Base-by-base conservation (phyloP, 1,140 invertebrate genomes). In the Triops cancriformis region DNA sequence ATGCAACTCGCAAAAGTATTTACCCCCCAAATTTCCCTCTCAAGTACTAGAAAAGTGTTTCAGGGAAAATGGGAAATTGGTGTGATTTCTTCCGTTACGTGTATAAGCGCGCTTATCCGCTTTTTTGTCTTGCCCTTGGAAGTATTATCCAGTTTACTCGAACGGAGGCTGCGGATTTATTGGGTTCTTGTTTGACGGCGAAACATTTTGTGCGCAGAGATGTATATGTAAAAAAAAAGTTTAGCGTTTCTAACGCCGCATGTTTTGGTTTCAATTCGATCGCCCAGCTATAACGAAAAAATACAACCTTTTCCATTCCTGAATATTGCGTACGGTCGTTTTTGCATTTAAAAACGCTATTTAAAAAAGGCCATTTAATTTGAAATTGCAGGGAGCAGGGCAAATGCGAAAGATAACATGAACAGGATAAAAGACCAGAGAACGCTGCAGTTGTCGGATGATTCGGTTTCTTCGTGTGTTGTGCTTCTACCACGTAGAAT, bases 231-330 rank as follows among this genome's bases (percentile, higher is more conserved):
- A n/a, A 18, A 23, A 64, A 64, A 11, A 64, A 18, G 51, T 64
- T 64, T 64, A 64, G 51, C 14, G 51, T 18, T 64, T 64, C 14
- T 64, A 64, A 64, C 51, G 51, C 51, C 51, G 14, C 23, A 64
- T 18, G 51, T 64, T 64, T 45, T 64, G 51, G 51, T 64, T 64
- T 64, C 43, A 64, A 64, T 64, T 64, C 51, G 51, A 18, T 23
- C 51, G 51, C 51, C 51, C 51, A 64, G 51, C 51, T 64, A 64
- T 37, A 37, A 37, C 2, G 23, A 64, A 18, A 45, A 64, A 64
- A 64, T 64, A 64, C 51, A 64, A 64, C 51, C 51, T 64, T 64
- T 64, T 64, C 7, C 51, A 64, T 64, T 64, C 51, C 51, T 64
- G 23, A 64, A 64, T 23, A n/a, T 7, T 37, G 31, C 7, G 31